phyloP scores from a whole-genome alignment of 2,113 vertebrate genomes.

The Andinoacara biseriatus region DNA sequence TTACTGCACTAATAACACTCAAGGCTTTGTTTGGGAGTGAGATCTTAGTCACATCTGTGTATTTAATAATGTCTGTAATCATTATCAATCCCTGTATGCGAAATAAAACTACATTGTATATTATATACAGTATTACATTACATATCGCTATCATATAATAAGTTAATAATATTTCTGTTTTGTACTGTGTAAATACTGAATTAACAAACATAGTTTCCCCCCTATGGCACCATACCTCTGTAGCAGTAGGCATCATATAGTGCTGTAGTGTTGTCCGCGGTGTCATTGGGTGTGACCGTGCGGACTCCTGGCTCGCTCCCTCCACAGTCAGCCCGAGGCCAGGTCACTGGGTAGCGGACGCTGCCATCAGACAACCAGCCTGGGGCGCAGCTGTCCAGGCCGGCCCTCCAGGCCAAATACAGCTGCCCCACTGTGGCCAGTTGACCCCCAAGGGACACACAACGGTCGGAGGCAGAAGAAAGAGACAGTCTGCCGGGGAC shows the following conservation, averaged over 20 bases:
- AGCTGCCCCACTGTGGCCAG: constrained; percentile 93
- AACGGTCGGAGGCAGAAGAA: constrained; percentile 83
- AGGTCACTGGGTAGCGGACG: constrained; percentile 87
- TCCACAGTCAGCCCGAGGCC: constrained; percentile 84
- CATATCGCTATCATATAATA: not conserved
- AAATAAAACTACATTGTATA: not conserved
- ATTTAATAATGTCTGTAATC: not conserved
- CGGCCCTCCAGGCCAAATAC: constrained; percentile 88
- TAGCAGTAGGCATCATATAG: constrained; percentile 92
- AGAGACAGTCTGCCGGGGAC: constrained; percentile 82
- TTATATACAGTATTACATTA: not conserved
- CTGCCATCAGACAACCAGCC: constrained; percentile 95
- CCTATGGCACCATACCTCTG: constrained; percentile 78
- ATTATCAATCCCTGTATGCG: not conserved
- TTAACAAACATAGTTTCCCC: not conserved
- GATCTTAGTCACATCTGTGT: not conserved
- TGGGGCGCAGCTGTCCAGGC: constrained; percentile 90
- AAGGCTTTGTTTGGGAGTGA: constrained; percentile 1
- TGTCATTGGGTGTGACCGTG: constrained; percentile 83
- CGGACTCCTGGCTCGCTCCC: constrained; percentile 82
- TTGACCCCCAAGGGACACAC: constrained; percentile 80
- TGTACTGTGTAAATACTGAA: not conserved
- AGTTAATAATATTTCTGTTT: not conserved
- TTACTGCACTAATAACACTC: constrained; percentile 22
- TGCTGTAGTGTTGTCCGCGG: constrained; percentile 70